A percentile compares a stretch with the other conserved stretches of the same genome.
Evolutionary conservation across 1,140 invertebrate species (phyloP).

Genomic region (Drosophila eugracilis): DNA sequence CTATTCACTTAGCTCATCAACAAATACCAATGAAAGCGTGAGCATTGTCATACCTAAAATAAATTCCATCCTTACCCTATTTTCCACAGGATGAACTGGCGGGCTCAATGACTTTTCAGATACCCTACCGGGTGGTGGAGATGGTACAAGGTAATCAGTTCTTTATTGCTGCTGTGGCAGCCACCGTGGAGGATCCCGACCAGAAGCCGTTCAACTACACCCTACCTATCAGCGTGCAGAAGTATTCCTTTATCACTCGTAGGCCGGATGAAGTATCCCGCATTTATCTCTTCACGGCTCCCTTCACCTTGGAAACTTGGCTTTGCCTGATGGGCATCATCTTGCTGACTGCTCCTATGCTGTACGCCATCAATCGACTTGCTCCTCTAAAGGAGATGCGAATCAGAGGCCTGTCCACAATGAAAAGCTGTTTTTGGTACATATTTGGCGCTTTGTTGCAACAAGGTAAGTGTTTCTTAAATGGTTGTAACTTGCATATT

Average conservation of each 20-base stretch:
- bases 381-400: constrained; percentile 89
- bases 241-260: constrained; percentile 91
- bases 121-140: constrained; percentile 69
- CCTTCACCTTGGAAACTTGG: constrained; percentile 95
- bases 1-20: constrained; percentile 1
- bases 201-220: constrained; percentile 91
- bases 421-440: constrained; percentile 95
- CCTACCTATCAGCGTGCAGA: constrained; percentile 90
- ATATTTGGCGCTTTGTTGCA: constrained; percentile 95
- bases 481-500: too few relatives aligned
- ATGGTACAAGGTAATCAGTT: constrained; percentile 85
- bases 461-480: constrained; percentile 90
- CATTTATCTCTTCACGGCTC: constrained; percentile 93
- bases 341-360: constrained; percentile 90
- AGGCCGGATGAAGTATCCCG: constrained; percentile 91
- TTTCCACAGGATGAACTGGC: constrained; percentile 48
- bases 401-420: constrained; percentile 88
- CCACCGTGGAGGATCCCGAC: constrained; percentile 88
- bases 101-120: constrained; percentile 71
- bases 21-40: constrained; percentile 61
- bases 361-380: constrained; percentile 91
- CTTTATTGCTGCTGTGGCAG: constrained; percentile 90
- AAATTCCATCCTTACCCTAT: not conserved
- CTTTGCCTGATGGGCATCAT: constrained; percentile 90
- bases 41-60: not conserved